Evolutionary conservation across 1,140 invertebrate genomes (phyloP).

Genomic region (Asobara japonica): DNA sequence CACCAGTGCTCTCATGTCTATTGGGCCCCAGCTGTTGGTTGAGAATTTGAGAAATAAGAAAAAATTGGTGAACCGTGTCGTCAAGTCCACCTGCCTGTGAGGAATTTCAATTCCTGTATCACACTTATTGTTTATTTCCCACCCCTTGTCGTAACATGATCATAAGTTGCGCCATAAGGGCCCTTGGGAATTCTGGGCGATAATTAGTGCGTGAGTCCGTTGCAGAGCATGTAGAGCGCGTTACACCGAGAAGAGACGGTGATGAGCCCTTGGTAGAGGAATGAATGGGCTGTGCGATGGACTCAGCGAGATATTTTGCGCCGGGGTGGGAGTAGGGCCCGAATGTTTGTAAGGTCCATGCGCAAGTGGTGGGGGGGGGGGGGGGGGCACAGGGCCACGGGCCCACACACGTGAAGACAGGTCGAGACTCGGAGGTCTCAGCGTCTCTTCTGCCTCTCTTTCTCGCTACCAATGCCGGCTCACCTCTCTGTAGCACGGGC

Average conservation of each 20-base stretch:
- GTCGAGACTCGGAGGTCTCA: background rate
- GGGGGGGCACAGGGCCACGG: background rate
- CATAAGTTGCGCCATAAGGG: background rate
- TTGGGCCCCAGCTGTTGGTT: constrained; percentile 29
- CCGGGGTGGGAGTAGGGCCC: background rate
- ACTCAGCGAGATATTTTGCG: constrained; percentile 26
- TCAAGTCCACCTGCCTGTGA: background rate
- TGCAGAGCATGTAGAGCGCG: background rate
- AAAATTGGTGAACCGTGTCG: background rate
- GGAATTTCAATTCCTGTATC: constrained; percentile 20
- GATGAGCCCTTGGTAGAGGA: constrained; percentile 14
- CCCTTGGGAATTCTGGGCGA: background rate
- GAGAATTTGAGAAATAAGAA: background rate
- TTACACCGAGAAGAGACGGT: background rate
- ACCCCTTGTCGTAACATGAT: background rate
- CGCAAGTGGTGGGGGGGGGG: background rate
- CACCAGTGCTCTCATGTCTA: constrained; percentile 13
- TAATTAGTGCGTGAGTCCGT: background rate
- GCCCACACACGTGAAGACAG: constrained; percentile 33
- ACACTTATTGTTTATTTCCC: background rate
- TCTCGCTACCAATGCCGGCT: background rate
- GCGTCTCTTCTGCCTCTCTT: background rate
- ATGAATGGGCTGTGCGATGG: constrained; percentile 34
- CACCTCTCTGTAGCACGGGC: constrained; percentile 24
- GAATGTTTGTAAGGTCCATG: background rate